phyloP scores from a whole-genome alignment of 1,140 invertebrate genomes.

The Lepidurus apus region DNA sequence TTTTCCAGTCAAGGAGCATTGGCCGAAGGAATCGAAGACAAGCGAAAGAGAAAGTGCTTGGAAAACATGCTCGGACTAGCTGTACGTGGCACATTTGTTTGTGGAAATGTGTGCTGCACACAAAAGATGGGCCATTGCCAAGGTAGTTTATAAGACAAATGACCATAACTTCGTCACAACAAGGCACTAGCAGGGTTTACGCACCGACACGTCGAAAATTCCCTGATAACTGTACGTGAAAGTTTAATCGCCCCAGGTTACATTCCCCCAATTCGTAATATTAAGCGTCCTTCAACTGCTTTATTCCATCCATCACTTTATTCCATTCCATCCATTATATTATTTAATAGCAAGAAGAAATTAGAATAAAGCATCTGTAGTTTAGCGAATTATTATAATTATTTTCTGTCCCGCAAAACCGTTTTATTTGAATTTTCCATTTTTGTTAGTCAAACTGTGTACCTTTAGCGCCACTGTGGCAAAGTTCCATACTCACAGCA shows the following conservation, averaged over 20 bases:
- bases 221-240: neutral
- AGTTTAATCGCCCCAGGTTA: neutral
- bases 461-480: too few species aligned
- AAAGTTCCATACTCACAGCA: too few species aligned
- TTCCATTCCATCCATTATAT: too few species aligned
- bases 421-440: too few species aligned
- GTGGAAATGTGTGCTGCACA: neutral
- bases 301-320: too few species aligned
- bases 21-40: neutral
- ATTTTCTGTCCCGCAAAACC: too few species aligned
- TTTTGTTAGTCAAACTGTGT: too few species aligned
- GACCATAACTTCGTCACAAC: neutral
- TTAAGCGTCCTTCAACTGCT: too few species aligned
- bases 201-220: neutral
- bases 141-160: neutral
- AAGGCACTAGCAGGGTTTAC: neutral
- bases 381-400: too few species aligned
- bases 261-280: too few species aligned
- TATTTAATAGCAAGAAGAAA: too few species aligned
- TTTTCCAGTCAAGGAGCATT: neutral
- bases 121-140: conserved; percentile 18
- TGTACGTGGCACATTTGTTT: neutral
- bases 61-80: neutral
- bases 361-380: too few species aligned
- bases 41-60: neutral